phyloP scores from a whole-genome alignment of 2,797 vertebrate species.

The Pyrocephalus nanus region DNA sequence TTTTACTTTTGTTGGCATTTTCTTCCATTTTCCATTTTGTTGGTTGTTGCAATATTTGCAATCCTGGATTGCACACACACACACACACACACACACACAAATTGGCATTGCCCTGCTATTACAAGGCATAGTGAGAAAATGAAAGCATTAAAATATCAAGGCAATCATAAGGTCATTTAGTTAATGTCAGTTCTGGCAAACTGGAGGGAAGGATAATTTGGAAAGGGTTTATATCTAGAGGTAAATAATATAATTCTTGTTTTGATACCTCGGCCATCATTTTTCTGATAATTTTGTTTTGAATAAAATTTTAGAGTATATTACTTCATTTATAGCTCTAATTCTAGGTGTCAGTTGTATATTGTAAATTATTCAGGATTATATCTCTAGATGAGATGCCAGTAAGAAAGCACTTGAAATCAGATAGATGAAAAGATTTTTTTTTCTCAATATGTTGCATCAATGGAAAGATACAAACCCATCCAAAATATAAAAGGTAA shows the following conservation, averaged over 20 bases:
- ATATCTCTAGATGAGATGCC: not conserved
- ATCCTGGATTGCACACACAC: not conserved
- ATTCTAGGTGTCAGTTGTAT: not conserved
- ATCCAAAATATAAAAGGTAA: not conserved
- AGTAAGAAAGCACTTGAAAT: not conserved
- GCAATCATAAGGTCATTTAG: constrained; percentile 34
- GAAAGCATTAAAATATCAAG: constrained; percentile 34
- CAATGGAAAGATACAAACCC: not conserved
- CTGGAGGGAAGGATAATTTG: constrained; percentile 22
- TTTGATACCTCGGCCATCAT: not conserved
- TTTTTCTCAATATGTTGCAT: not conserved
- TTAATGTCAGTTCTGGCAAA: constrained; percentile 29
- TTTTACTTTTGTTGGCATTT: constrained; percentile 2
- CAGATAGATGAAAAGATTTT: not conserved
- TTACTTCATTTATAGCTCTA: not conserved
- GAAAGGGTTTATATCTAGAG: not conserved
- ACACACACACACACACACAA: not conserved
- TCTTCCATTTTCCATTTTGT: not conserved
- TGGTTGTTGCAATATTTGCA: constrained; percentile 16
- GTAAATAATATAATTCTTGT: not conserved
- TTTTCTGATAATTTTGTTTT: constrained; percentile 3
- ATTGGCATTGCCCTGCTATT: not conserved
- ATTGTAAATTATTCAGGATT: not conserved
- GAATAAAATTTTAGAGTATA: not conserved
- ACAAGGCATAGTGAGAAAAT: constrained; percentile 14